Evolutionary conservation across 2,888 invertebrate genomes (phyloP), one percentile per base, ranked within the genome.

Genomic region (Bellardia bayeri): DNA sequence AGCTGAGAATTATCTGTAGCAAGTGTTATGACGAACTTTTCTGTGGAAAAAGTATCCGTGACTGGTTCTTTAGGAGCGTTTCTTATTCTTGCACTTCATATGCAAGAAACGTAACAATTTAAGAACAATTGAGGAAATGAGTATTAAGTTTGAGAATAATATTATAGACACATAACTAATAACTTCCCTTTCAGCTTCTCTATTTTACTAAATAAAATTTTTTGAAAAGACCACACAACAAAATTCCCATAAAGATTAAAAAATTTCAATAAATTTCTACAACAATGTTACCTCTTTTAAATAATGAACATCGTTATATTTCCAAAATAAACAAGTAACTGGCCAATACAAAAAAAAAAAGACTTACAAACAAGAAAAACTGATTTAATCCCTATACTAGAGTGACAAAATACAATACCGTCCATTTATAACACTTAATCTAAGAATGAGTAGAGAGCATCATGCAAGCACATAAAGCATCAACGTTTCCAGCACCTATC

Each of bases 181-280:
- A 51, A 51, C n/a, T 51, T n/a, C 6, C 51, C 14, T n/a, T 51
- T 51, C 7, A n/a, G 14, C 14, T n/a, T 7, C 51, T 30, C 58
- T 58, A 13, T 30, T 30, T 58, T 13, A 58, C 42, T 8, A 40
- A 4, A 11, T 37, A 42, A 61, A 9, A 64, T 6, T 13, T 9
- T 75, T 82, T 69, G 6, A 14, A 30, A n/a, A 58, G 87, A 74
- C 85, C 84, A 87, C 87, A 66, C 87, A 87, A 42, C 1, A 9
- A 33, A 61, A 74, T 87, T 87, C 78, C 72, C 78, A 82, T 87
- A 82, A 79, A 85, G 79, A 86, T 86, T 86, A 79, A 54, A 74
- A 78, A 76, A 76, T 64, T 16, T 74, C 74, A 74, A 79, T 82
- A 87, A 87, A 84, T 84, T 81, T 74, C 8, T 2, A 54, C 33